phyloP scores from a whole-genome alignment of 2,113 vertebrate species.

The Emydocephalus ijimae region DNA sequence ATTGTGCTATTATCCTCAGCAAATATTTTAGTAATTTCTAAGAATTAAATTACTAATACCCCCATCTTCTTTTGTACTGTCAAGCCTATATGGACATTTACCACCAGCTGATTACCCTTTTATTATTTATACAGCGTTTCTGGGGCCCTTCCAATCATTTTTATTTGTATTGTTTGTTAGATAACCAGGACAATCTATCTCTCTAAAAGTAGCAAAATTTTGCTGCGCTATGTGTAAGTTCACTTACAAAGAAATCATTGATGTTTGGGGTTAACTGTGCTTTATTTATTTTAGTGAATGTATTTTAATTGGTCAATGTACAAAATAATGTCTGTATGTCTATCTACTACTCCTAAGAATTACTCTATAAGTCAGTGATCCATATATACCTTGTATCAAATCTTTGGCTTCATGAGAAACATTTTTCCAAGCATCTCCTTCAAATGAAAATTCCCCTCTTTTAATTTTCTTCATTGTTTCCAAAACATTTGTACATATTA shows the following conservation, averaged over 20 bases:
- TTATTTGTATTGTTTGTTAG: neutral
- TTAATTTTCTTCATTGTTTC: slow-evolving; percentile 99
- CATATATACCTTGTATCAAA: slow-evolving; percentile 85
- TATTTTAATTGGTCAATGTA: neutral
- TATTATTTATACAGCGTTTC: neutral
- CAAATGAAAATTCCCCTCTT: slow-evolving; percentile 95
- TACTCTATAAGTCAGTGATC: neutral
- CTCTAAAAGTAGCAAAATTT: neutral
- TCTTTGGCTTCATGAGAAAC: slow-evolving; percentile 96
- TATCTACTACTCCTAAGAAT: neutral
- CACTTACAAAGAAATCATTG: neutral
- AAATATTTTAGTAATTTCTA: neutral
- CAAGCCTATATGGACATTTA: neutral
- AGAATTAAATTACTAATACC: neutral
- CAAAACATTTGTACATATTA: slow-evolving; percentile 87
- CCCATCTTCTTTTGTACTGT: neutral
- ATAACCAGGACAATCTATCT: neutral
- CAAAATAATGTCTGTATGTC: neutral
- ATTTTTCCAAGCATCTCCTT: slow-evolving; percentile 94
- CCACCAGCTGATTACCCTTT: neutral
- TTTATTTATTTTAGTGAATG: neutral
- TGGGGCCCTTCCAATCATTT: neutral
- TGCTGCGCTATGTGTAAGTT: neutral
- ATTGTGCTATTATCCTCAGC: neutral
- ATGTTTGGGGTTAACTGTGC: neutral